A percentile compares a stretch with the other conserved stretches of the same genome.
These are phyloP conservation scores for Penelope pileata DNA, from an alignment of 2,113 vertebrate species.

Conservation along the genomic window DNA sequence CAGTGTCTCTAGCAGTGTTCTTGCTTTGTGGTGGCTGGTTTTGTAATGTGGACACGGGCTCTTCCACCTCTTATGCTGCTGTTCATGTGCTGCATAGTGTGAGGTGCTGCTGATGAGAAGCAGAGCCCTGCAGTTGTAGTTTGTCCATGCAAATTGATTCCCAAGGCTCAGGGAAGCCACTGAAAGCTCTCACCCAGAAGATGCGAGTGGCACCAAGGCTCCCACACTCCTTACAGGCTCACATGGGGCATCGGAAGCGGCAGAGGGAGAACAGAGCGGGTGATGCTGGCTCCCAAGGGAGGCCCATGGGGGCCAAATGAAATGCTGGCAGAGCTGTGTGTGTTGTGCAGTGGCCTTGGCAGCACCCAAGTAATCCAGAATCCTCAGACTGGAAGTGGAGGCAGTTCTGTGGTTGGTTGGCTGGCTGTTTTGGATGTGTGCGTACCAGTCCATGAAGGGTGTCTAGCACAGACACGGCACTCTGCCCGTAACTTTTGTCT, in stretches of 20 bases:
- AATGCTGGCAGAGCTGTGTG: accelerated
- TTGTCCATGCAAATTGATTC: accelerated
- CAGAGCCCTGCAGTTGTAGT: not conserved
- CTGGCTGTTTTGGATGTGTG: not conserved
- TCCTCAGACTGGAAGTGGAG: not conserved
- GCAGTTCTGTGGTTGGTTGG: not conserved
- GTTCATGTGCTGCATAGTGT: not conserved
- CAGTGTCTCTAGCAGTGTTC: not conserved
- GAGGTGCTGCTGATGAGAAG: not conserved
- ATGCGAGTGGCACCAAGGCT: no score
- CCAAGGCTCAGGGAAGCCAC: not conserved
- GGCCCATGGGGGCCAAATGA: not conserved
- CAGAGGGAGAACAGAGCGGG: not conserved
- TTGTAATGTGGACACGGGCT: not conserved
- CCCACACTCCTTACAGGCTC: not conserved
- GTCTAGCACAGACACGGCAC: not conserved
- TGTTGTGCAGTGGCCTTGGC: not conserved
- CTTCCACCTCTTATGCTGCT: not conserved
- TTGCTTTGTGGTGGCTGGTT: not conserved
- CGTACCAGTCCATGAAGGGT: no score
- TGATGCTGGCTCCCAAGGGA: not conserved
- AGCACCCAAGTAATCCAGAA: not conserved
- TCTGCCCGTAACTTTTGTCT: not conserved
- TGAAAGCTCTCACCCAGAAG: accelerated
- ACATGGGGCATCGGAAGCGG: not conserved